Evolutionary conservation across 2,797 vertebrate genomes (phyloP).

Genomic region (Sebastes oblongus): DNA sequence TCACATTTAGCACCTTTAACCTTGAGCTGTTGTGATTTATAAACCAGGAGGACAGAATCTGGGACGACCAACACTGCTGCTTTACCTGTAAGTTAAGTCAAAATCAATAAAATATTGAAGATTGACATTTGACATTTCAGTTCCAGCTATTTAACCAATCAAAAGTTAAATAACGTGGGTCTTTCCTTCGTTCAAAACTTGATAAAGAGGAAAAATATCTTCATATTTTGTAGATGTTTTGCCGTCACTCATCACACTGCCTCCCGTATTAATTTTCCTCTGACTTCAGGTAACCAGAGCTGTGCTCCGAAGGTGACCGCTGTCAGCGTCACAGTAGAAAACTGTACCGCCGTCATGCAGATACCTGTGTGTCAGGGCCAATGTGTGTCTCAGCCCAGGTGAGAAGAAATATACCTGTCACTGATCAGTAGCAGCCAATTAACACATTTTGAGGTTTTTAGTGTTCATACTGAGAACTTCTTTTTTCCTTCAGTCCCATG

Average conservation of each 20-base stretch:
- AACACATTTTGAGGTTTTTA: no score
- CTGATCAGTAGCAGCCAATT: no score
- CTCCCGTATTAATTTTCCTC: not conserved
- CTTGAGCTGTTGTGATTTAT: not conserved
- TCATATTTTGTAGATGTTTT: not conserved
- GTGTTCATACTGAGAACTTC: no score
- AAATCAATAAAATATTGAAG: not conserved
- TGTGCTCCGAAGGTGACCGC: slow-evolving; percentile 55
- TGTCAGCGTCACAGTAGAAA: slow-evolving; percentile 39
- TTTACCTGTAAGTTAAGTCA: slow-evolving; percentile 57
- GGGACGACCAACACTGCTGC: slow-evolving; percentile 57
- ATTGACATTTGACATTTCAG: not conserved
- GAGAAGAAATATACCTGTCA: no score
- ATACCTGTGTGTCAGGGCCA: slow-evolving; percentile 72
- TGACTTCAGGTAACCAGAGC: slow-evolving; percentile 47
- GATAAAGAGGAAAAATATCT: not conserved
- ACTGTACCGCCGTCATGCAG: slow-evolving; percentile 50
- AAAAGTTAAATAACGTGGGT: not conserved
- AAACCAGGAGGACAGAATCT: slow-evolving; percentile 49
- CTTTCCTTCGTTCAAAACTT: not conserved
- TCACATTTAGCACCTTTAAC: not conserved
- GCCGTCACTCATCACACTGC: not conserved
- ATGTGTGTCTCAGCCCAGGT: slow-evolving; percentile 47
- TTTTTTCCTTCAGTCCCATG: no score
- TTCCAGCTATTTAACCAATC: not conserved